Conservation (phyloP, 2,797 vertebrate species). For the Labroides dimidiatus region DNA sequence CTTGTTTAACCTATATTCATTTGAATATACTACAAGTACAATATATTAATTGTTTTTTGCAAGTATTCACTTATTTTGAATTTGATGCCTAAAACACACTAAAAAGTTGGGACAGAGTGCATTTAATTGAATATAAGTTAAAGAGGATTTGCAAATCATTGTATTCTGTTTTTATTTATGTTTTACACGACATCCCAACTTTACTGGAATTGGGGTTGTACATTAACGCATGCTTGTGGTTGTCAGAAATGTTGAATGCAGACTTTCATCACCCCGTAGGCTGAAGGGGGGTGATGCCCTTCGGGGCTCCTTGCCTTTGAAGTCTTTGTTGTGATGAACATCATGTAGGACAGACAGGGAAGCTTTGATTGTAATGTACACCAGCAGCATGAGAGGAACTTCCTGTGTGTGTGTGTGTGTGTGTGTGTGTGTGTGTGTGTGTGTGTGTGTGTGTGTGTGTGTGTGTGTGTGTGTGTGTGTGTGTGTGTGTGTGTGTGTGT, state of each 20-base stretch:
- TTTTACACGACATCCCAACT: too few relatives aligned
- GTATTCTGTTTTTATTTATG: too few relatives aligned
- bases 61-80: too few relatives aligned
- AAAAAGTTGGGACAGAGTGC: too few relatives aligned
- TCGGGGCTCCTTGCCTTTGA: conserved; percentile 43
- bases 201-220: too few relatives aligned
- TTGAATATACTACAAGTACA: too few relatives aligned
- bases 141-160: too few relatives aligned
- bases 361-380: conserved; percentile 57
- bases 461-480: not conserved
- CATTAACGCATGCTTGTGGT: conserved; percentile 12
- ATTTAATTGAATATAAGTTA: too few relatives aligned
- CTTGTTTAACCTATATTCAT: too few relatives aligned
- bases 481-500: not conserved
- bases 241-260: conserved; percentile 10
- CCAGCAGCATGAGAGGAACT: conserved; percentile 39
- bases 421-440: conserved; percentile 22
- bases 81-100: too few relatives aligned
- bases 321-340: conserved; percentile 34
- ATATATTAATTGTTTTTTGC: too few relatives aligned
- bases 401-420: conserved; percentile 25
- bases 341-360: conserved; percentile 25
- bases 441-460: conserved; percentile 25
- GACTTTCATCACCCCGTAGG: conserved; percentile 18
- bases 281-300: conserved; percentile 28